Base-by-base conservation (phyloP, 2,113 vertebrate species). In the Elachura formosa region DNA sequence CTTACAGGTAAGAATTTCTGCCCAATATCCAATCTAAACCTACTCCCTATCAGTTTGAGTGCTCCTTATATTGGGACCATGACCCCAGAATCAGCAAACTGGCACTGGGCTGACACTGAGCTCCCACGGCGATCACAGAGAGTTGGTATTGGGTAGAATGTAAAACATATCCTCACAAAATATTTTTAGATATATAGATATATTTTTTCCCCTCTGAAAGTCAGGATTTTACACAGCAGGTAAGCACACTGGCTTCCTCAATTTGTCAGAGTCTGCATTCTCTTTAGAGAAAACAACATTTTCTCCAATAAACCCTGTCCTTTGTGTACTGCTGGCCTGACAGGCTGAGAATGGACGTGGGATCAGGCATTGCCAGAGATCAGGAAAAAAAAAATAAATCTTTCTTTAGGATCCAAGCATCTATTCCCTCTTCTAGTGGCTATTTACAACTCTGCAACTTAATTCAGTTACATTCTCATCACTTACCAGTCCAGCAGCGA, bases 71-170 rank as follows among this genome's bases (percentile, higher is more conserved):
- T 31, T 18, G 16, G 40, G 45, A 17, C 2, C 4, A 8, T 0
- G 0, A 31, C 11, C 6, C 14, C 0, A 0, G 28, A 20, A 59
- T 74, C 41, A 16, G 14, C 5, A 40, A 9, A 20, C 29, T 11
- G 14, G 28, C 54, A 5, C 8, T 9, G 33, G 12, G 33, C 25
- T 51, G 55, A 26, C 36, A 8, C 19, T 15, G 36, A 7, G 43
- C 28, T 69, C 46, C 28, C 46, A 13, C 18, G 29, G 14, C 15
- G 10, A 5, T 9, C 29, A 15, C 23, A 28, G 25, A 16, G n/a
- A 48, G 49, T 7, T 14, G 45, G 6, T 3, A 24, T 0, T 33
- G 21, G 33, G 28, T 9, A 6, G 26, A 43, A 67, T 19, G 12
- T 22, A 59, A 79, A 78, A 68, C 4, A 2, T 6, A 12, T 24